Conservation (phyloP, 2,797 vertebrate species). For the Macropodus opercularis region DNA sequence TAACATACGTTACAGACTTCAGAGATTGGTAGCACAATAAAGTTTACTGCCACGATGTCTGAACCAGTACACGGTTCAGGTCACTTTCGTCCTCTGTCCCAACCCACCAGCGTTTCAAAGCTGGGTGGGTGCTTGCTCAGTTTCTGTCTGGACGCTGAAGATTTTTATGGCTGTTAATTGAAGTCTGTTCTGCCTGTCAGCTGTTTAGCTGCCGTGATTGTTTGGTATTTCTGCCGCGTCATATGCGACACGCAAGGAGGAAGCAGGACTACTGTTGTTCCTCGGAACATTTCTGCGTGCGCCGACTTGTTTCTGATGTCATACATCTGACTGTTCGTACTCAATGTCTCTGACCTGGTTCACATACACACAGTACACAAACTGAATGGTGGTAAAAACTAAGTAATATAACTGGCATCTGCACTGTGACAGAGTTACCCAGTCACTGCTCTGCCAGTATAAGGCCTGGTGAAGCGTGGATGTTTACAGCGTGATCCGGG, state of each 20-base stretch:
- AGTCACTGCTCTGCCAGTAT: neutral
- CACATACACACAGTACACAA: neutral
- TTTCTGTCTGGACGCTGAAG: too few species aligned
- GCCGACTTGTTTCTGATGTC: constrained; percentile 2
- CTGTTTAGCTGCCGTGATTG: neutral
- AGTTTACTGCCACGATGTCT: neutral
- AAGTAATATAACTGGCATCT: neutral
- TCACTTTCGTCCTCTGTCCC: neutral
- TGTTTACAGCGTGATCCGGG: constrained; percentile 43
- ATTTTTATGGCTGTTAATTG: neutral
- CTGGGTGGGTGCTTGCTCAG: neutral
- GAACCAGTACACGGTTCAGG: neutral
- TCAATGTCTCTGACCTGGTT: neutral
- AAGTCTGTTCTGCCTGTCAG: neutral
- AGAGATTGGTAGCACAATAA: constrained; percentile 6
- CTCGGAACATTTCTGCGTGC: neutral
- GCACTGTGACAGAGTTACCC: constrained; percentile 1
- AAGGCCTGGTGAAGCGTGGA: constrained; percentile 26
- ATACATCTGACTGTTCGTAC: neutral
- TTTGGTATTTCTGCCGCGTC: neutral
- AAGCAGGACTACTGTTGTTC: constrained; percentile 9
- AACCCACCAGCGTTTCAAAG: neutral
- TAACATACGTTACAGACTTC: neutral
- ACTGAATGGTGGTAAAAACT: too few species aligned
- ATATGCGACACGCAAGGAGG: neutral